phyloP scores from a whole-genome alignment of 1,140 invertebrate genomes.

The Brachionus asplanchnoidis region DNA sequence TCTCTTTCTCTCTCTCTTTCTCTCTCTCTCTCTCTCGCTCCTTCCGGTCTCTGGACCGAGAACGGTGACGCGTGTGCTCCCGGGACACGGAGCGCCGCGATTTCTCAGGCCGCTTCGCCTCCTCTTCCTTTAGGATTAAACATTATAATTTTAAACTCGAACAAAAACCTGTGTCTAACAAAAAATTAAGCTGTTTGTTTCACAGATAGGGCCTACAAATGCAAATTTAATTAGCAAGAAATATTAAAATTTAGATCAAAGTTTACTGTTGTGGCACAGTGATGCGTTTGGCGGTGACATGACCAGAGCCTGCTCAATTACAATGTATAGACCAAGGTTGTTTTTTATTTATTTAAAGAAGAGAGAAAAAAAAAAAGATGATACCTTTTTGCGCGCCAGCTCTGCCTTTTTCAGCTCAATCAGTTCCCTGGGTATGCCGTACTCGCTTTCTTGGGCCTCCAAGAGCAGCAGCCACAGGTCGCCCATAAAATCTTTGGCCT shows the following conservation, averaged over 20 bases:
- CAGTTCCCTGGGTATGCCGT: conserved; percentile 84
- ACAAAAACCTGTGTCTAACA: background rate
- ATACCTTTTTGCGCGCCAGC: conserved; percentile 58
- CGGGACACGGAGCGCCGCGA: background rate
- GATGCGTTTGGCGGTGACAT: background rate
- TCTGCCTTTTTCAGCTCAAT: conserved; percentile 94
- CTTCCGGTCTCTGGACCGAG: background rate
- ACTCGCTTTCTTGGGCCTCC: conserved; percentile 87
- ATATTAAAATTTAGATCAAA: background rate
- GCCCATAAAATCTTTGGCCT: conserved; percentile 91
- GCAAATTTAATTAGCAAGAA: background rate
- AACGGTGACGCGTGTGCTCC: background rate
- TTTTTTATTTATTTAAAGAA: background rate
- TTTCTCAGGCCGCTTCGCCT: background rate
- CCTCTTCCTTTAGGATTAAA: conserved; percentile 1
- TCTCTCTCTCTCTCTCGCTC: background rate
- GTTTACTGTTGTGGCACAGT: background rate
- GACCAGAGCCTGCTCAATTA: background rate
- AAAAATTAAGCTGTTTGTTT: background rate
- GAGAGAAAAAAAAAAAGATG: background rate
- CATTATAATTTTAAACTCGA: background rate
- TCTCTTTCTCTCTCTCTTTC: conserved; percentile 1
- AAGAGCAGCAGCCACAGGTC: conserved; percentile 90
- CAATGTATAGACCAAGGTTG: background rate
- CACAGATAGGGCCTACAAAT: background rate